Conservation (phyloP, 1,140 invertebrate genomes). For the Hypsibius dujardini region DNA sequence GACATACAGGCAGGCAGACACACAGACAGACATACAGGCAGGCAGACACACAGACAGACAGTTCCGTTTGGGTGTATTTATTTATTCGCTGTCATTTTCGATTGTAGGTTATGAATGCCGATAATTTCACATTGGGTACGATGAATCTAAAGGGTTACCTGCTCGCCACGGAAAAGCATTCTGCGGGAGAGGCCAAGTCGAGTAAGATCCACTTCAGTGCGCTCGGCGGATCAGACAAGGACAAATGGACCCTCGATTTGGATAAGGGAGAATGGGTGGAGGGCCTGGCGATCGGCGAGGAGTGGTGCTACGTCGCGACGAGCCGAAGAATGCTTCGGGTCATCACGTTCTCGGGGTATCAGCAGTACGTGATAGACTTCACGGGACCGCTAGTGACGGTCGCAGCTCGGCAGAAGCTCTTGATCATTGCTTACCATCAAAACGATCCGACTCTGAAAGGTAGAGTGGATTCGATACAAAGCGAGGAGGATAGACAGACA, state of each 20-base stretch:
- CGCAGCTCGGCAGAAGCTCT: constrained; percentile 45
- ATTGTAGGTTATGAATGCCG: constrained; percentile 20
- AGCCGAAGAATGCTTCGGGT: constrained; percentile 51
- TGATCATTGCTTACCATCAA: constrained; percentile 59
- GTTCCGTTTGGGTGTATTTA: background rate
- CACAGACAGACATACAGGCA: no score
- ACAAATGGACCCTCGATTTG: constrained; percentile 1
- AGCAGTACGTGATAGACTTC: constrained; percentile 54
- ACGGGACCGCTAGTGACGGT: constrained; percentile 52
- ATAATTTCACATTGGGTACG: constrained; percentile 20
- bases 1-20: no score
- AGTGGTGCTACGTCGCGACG: constrained; percentile 59
- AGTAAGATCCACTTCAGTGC: constrained; percentile 26
- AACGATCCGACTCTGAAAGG: constrained; percentile 24
- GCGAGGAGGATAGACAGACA: no score
- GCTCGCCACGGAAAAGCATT: constrained; percentile 18
- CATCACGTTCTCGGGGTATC: constrained; percentile 65
- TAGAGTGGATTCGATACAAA: background rate
- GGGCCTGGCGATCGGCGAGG: constrained; percentile 50
- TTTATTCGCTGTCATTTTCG: constrained; percentile 2
- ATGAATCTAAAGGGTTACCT: constrained; percentile 14
- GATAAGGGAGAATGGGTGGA: constrained; percentile 21
- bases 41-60: no score
- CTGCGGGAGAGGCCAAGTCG: constrained; percentile 17
- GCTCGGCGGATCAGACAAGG: background rate